Base-by-base conservation (phyloP, 2,888 invertebrate genomes). In the Ophonus ardosiacus region DNA sequence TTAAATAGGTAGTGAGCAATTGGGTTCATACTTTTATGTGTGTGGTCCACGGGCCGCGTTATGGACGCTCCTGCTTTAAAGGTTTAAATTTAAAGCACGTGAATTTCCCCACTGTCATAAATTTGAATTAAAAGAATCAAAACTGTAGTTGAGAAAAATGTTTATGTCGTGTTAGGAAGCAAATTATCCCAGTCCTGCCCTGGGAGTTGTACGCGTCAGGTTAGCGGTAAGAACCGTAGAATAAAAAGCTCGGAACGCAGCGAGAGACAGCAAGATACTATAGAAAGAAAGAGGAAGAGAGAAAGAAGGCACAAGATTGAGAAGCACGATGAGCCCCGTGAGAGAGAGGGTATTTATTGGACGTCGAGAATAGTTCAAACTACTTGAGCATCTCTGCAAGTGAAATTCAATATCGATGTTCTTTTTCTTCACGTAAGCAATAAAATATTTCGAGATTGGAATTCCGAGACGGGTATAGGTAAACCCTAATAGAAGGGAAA, bases 381-480 rank as follows among this genome's bases (percentile, higher is more conserved):
- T 85, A 80, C 68, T 85, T 85, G 80, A 85, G 61, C 71, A 79
- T 79, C 68, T 84, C 71, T 79, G 80, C 85, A 85, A 85, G 85
- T 85, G 85, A 85, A 85, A 85, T 85, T 85, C 85, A 85, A 85
- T 85, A 85, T 80, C 85, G 71, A 80, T 71, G 80, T 56, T 85
- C 85, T 85, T 79, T 85, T 71, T 85, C 56, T 79, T 80, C 79
- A 51, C 80, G 68, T 68, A 79, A 71, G 85, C 85, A 85, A 85
- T 85, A 85, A 85, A 85, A 85, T 85, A 85, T 85, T 57, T 78
- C 68, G 68, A 85, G 85, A 85, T 85, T 85, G 85, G 80, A 85
- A 85, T 85, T 85, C 85, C 80, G 17, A 24, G 56, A 71, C 85
- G 80, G 80, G 85, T 85, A 71, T 80, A 85, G 85, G 85, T 85